Percentiles rank a stretch among this genome's conserved stretches.
Evolutionary conservation across 2,888 invertebrate genomes (phyloP).

Genomic region (Chromoteleia sp.): DNA sequence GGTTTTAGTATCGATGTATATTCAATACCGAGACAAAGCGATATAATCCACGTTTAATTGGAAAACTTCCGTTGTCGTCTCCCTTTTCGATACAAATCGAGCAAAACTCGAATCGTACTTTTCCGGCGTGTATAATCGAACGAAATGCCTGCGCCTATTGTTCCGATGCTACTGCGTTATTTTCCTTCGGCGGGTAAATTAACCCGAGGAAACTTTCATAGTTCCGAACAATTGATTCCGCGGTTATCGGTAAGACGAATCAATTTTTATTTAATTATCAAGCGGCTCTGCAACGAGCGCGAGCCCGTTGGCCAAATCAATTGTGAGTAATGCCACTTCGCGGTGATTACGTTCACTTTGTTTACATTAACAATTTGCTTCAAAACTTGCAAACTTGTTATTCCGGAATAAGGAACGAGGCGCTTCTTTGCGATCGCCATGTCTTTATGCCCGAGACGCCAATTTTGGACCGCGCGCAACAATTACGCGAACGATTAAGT

Average conservation of each 20-base stretch:
- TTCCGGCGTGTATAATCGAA: slow-evolving; percentile 69
- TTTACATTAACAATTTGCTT: slow-evolving; percentile 8
- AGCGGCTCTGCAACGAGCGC: not conserved
- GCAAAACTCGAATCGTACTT: slow-evolving; percentile 69
- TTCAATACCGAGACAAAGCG: slow-evolving; percentile 82
- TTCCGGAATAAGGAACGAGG: not conserved
- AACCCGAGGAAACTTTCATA: slow-evolving; percentile 54
- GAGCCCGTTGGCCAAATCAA: slow-evolving; percentile 24
- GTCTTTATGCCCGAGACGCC: too few relatives aligned
- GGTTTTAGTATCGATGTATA: slow-evolving; percentile 78
- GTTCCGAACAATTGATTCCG: slow-evolving; percentile 61
- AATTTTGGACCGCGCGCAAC: too few relatives aligned
- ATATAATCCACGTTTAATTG: slow-evolving; percentile 84
- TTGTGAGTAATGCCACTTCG: slow-evolving; percentile 32
- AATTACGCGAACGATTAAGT: too few relatives aligned
- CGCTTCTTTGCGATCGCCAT: too few relatives aligned
- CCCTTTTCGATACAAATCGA: slow-evolving; percentile 79
- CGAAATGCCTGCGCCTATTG: slow-evolving; percentile 61
- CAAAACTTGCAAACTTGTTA: not conserved
- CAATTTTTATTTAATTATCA: slow-evolving; percentile 50
- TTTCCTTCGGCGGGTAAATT: slow-evolving; percentile 62
- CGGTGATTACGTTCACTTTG: not conserved
- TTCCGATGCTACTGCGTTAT: slow-evolving; percentile 51
- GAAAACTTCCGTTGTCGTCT: slow-evolving; percentile 81
- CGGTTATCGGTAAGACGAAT: slow-evolving; percentile 42